phyloP scores from a whole-genome alignment of 2,797 vertebrate genomes.

The Phyllotis vaccarum region DNA sequence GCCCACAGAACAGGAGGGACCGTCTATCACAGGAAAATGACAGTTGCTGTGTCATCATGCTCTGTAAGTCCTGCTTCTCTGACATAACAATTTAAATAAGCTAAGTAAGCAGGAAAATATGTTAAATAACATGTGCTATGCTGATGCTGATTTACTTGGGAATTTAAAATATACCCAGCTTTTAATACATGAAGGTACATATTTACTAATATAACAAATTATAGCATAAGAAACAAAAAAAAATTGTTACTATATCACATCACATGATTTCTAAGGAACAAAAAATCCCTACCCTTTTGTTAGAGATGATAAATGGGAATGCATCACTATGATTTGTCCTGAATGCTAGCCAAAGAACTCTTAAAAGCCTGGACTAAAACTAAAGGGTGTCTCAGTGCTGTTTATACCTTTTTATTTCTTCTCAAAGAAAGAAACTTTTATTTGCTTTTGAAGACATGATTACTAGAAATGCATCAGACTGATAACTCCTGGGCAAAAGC shows the following conservation, averaged over 20 bases:
- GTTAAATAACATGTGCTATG: not conserved
- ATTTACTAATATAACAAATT: not conserved
- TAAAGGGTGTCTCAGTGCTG: not conserved
- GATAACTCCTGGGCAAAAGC: not conserved
- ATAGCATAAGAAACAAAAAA: constrained; percentile 11
- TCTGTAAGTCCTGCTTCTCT: not conserved
- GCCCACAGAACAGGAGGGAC: not conserved
- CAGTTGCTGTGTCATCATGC: not conserved
- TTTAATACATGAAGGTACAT: not conserved
- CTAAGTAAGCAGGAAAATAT: not conserved
- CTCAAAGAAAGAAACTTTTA: constrained; percentile 31
- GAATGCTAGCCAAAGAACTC: not conserved
- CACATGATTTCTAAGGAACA: constrained; percentile 23
- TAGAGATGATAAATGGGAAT: constrained; percentile 7
- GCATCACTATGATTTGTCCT: not conserved
- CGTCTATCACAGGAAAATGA: not conserved
- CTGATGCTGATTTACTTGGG: not conserved
- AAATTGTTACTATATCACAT: not conserved
- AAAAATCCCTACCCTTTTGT: constrained; percentile 5
- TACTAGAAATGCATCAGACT: not conserved
- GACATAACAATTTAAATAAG: not conserved
- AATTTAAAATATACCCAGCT: not conserved
- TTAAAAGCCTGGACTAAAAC: not conserved
- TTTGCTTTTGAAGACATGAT: not conserved
- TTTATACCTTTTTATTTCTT: constrained; percentile 22